Evolutionary conservation across 2,888 invertebrate species (phyloP), one percentile per base, ranked within the genome.

Genomic region (Smittia aterrima): DNA sequence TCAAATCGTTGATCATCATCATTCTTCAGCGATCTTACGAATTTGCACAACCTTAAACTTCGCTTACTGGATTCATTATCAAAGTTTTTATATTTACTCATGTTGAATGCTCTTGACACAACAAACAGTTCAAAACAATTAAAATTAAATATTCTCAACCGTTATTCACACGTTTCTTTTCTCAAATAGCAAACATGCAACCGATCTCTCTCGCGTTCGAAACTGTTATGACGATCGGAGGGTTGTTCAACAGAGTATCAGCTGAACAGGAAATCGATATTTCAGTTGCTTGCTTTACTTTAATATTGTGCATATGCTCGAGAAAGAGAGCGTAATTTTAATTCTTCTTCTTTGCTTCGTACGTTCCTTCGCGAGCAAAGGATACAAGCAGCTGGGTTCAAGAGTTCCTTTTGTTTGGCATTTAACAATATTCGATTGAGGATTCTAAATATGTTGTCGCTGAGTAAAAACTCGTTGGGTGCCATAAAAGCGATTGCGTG

Each of bases 351-450:
- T 47, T 68, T 47, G 11, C 53, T 68, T 47, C 53, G 47, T 47
- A 13, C n/a, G 41, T 25, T 68, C 68, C 68, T 68, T 68, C 68
- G 68, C 68, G 68, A 40, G 22, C 20, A 68, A 68, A 68, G 68
- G 68, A 68, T 68, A 68, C 68, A 68, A 62, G 68, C 68, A 68
- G 68, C 27, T 68, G 68, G 41, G 41, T 68, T 68, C 24, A 47
- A 53, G 53, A 53, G 68, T 32, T 68, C 20, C 47, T 53, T 68
- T 68, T 16, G 25, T 27, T 3, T 24, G 3, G 25, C 9, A 18
- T 40, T 4, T 38, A 4, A 16, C n/a, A 13, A 47, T 47, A 4
- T 13, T 47, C 11, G 47, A 47, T 47, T 11, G 47, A 16, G 47
- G 47, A 4, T 38, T 11, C 38, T 38, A n/a, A 38, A 7, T 38